A percentile compares a stretch with the other conserved stretches of the same genome.
phyloP scores from a whole-genome alignment of 2,113 vertebrate species.

The Eptesicus fuscus region DNA sequence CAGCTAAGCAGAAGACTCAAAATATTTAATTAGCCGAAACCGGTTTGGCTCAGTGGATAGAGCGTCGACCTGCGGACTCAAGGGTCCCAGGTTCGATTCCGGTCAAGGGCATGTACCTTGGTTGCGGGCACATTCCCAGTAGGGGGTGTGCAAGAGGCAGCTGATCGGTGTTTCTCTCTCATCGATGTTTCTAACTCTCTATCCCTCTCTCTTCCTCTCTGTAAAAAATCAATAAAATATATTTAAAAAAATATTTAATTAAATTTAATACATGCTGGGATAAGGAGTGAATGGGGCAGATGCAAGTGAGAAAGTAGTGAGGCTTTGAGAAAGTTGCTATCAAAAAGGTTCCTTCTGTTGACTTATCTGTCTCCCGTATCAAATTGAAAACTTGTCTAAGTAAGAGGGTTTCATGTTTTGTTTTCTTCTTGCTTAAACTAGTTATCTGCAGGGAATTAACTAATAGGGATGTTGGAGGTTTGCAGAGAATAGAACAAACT shows the following conservation, averaged over 20 bases:
- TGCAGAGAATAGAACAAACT: background rate
- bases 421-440: background rate
- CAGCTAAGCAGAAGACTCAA: background rate
- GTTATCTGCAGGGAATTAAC: background rate
- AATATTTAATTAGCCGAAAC: background rate
- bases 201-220: too few relatives aligned
- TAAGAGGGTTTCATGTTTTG: background rate
- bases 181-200: too few relatives aligned
- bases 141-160: too few relatives aligned
- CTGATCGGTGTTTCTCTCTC: too few relatives aligned
- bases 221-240: too few relatives aligned
- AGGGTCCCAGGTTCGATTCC: too few relatives aligned
- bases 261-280: background rate
- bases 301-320: background rate
- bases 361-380: background rate
- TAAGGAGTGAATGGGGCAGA: background rate
- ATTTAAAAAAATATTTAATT: background rate
- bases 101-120: too few relatives aligned
- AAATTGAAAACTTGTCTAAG: background rate
- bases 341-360: background rate
- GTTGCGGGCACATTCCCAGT: too few relatives aligned
- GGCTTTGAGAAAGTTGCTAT: background rate
- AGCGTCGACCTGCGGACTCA: too few relatives aligned
- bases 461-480: background rate
- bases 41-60: too few relatives aligned